Conservation (phyloP, 2,797 vertebrate genomes). For the Eulemur mongoz region DNA sequence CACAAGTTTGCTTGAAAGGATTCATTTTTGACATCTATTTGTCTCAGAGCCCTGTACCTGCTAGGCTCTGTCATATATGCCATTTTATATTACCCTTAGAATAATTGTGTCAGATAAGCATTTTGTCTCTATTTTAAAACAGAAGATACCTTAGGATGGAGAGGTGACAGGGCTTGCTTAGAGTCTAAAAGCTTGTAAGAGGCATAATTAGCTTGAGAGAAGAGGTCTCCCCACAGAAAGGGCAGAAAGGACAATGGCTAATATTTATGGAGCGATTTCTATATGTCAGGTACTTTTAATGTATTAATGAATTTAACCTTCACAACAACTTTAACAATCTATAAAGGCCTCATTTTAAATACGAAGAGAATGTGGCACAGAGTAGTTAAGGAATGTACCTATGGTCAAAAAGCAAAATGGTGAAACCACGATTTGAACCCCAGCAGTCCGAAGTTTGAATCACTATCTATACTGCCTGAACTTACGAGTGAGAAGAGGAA, state of each 20-base stretch:
- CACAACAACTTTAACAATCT: background rate
- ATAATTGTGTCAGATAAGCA: background rate
- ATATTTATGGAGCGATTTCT: background rate
- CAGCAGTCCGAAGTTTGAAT: background rate
- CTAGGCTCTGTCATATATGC: background rate
- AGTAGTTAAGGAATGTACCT: background rate
- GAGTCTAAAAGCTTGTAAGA: background rate
- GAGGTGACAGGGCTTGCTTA: background rate
- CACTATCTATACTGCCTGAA: background rate
- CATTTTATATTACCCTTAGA: background rate
- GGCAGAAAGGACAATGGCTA: background rate
- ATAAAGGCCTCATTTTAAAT: background rate
- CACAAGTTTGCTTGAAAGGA: background rate
- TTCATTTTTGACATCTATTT: background rate
- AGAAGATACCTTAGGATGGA: background rate
- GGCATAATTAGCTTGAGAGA: background rate
- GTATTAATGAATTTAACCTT: background rate
- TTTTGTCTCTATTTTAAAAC: background rate
- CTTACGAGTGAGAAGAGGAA: background rate
- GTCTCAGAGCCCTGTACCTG: background rate
- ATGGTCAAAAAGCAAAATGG: background rate
- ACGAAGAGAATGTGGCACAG: background rate
- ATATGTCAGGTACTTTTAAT: background rate
- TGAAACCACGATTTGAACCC: background rate
- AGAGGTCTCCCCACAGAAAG: background rate